A percentile compares a stretch with the other conserved stretches of the same genome.
Conservation (phyloP, 2,888 invertebrate species). For the Bibio marci region DNA sequence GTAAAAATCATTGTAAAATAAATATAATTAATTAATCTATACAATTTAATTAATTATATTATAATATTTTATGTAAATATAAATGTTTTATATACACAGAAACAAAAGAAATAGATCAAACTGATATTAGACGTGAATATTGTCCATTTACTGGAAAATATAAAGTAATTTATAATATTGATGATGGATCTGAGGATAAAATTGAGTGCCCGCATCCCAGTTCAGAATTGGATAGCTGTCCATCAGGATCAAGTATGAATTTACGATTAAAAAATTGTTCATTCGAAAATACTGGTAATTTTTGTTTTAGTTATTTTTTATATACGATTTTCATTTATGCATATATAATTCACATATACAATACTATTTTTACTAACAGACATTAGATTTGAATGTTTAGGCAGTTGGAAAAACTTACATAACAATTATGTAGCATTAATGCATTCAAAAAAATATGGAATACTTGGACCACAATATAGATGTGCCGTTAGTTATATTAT, state of each 20-base stretch:
- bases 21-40: no score
- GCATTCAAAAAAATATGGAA: slow-evolving; percentile 28
- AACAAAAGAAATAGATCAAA: slow-evolving; percentile 33
- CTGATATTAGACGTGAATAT: slow-evolving; percentile 35
- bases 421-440: slow-evolving; percentile 38
- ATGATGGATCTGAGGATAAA: slow-evolving; percentile 30
- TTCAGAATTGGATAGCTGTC: slow-evolving; percentile 42
- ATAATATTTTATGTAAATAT: no score
- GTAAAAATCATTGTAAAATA: no score
- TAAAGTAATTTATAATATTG: slow-evolving; percentile 36
- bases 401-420: slow-evolving; percentile 40
- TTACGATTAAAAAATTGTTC: slow-evolving; percentile 38
- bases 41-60: no score
- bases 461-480: slow-evolving; percentile 35
- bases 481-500: slow-evolving; percentile 35
- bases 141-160: slow-evolving; percentile 46
- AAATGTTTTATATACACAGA: slow-evolving; percentile 21
- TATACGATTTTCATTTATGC: slow-evolving; percentile 9
- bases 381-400: slow-evolving; percentile 42
- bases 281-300: slow-evolving; percentile 35
- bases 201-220: slow-evolving; percentile 35
- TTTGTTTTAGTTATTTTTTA: not conserved
- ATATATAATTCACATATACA: not conserved
- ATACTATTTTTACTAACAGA: slow-evolving; percentile 21
- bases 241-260: slow-evolving; percentile 38